These are phyloP conservation scores for Alloplasta piceator DNA, from an alignment of 2,888 invertebrate genomes.

Conservation along the genomic window DNA sequence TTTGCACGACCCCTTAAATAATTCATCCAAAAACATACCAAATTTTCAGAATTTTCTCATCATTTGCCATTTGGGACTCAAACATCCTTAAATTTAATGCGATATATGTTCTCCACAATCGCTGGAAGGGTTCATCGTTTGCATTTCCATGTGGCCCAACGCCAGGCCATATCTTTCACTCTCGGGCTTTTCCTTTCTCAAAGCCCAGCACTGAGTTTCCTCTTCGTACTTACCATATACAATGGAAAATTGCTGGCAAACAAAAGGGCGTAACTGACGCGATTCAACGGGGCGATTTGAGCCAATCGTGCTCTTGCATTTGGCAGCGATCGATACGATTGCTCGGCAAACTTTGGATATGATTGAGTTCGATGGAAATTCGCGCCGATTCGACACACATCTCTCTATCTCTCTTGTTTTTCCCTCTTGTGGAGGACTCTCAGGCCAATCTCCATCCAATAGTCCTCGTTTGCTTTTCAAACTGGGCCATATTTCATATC, in stretches of 20 bases:
- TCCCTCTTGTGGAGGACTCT: conserved; percentile 19
- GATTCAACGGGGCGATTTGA: neutral
- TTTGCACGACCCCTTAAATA: no score
- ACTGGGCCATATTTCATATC: conserved; percentile 50
- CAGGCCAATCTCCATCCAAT: conserved; percentile 30
- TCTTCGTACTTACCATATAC: conserved; percentile 17
- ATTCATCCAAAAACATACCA: no score
- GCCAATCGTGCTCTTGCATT: conserved; percentile 17
- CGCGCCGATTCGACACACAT: conserved; percentile 64
- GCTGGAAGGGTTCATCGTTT: conserved; percentile 68
- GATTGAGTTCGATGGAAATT: conserved; percentile 70
- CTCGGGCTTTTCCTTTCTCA: conserved; percentile 22
- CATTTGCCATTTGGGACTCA: no score
- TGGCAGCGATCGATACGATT: neutral
- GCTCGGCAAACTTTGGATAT: conserved; percentile 66
- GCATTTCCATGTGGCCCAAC: conserved; percentile 75
- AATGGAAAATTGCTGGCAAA: neutral
- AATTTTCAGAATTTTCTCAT: no score
- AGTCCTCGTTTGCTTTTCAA: conserved; percentile 41
- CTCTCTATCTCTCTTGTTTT: conserved; percentile 25
- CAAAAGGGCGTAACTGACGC: conserved; percentile 2
- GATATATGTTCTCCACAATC: neutral
- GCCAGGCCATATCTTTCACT: conserved; percentile 64
- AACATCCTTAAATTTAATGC: neutral
- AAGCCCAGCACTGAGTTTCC: conserved; percentile 5